Base-by-base conservation (phyloP, 2,888 invertebrate species). In the Yponomeuta plumbellus region DNA sequence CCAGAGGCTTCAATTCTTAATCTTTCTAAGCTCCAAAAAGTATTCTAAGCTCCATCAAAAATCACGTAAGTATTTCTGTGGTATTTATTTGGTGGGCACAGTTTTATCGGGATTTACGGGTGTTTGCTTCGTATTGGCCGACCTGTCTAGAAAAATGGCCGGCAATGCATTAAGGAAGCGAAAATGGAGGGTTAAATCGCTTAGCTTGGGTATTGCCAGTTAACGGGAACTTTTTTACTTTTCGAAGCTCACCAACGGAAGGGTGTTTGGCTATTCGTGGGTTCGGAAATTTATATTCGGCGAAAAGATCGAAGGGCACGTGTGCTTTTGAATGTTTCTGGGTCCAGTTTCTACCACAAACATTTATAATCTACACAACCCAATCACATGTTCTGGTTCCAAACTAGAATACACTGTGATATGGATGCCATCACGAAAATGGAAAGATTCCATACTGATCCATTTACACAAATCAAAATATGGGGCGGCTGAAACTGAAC, bases 21-120 rank as follows among this genome's bases (percentile, higher is more conserved):
- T 34, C 34, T 34, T 34, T 5, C 6, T 34, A n/a, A n/a, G n/a
- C n/a, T n/a, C 5, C 5, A 26, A 1, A 2, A 26, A 26, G 26
- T 26, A 26, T 26, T n/a, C n/a, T 26, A 26, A 26, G 5, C 26
- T 26, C 26, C 26, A 26, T 10, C 34, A 5, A 1, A 8, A 13
- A 21, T 58, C 8, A n/a, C n/a, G 11, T 58, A n/a, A n/a, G 22
- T 58, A 58, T 58, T 58, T 58, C 20, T 20, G 21, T 20, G 58
- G n/a, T 21, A 22, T 21, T 58, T 21, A 58, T 58, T 20, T 20
- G 74, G 73, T 75, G 72, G 72, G 70, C 70, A 75, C 73, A 76
- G 79, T 77, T 83, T 83, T 81, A 81, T 79, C 77, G 72, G 79
- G 84, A 84, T 85, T 86, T 85, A 85, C 81, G 76, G 76, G 80